Evolutionary conservation across 2,888 invertebrate species (phyloP), one percentile per base, ranked within the genome.

Genomic region (Melanchra persicariae): DNA sequence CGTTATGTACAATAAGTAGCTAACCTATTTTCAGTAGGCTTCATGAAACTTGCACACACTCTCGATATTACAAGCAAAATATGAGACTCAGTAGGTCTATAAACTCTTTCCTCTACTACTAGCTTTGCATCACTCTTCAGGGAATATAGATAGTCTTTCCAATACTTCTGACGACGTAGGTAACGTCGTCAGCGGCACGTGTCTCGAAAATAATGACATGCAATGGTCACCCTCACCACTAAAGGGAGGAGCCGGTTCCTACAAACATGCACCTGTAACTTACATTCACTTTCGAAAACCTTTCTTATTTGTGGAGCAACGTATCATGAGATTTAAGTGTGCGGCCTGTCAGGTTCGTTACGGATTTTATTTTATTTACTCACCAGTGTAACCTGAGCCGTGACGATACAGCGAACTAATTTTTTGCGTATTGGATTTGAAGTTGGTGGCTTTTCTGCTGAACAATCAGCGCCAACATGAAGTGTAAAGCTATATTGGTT

Each of bases 201-300:
- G 57, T 45, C 51, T 24, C 61, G 43, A 64, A 62, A 70, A 47
- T 67, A 75, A 67, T 75, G 60, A 74, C 79, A 84, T 58, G 72
- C 55, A 85, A 83, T 85, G 83, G 77, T 85, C 60, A 82, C 40
- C 64, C 75, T 85, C 60, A 82, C 40, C 64, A 51, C 34, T 57
- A 74, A 73, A 80, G 62, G 77, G 61, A 71, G 73, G n/a, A 74
- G 74, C 83, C 77, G 77, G 83, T 85, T 82, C 51, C 37, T 49
- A 65, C 57, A 60, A 54, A 65, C 22, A 66, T 69, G 70, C 54
- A 70, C 70, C 66, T 73, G 55, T 66, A 68, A 72, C 74, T 65
- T 71, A 75, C 77, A 26, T 74, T 83, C 67, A 83, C 85, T 84
- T 84, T 85, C 71, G 72, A 85, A 82, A 75, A 70, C 58, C 66